Evolutionary conservation across 23 tunicate genomes (phyloP), one percentile per base, ranked within the genome.

Genomic region (Aplidium turbinatum): DNA sequence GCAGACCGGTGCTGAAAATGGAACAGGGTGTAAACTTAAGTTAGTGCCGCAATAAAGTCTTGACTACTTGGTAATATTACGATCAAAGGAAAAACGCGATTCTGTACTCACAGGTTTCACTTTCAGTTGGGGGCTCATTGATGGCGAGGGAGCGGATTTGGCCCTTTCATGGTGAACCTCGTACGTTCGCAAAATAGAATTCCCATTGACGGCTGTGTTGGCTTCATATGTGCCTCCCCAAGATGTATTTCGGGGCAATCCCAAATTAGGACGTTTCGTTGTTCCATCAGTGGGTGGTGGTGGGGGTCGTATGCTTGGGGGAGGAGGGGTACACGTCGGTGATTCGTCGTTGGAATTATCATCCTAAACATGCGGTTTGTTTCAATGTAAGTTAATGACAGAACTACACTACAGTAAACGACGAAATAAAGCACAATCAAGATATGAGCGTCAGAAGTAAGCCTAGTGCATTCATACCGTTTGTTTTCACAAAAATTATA

Each of bases 1-100:
- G 96, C 96, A 1, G 80, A 29, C 39, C 96, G 78, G n/a, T 62
- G 33, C 96, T 88, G 48, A 62, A 32, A 73, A 82, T 33, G 45
- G 21, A 66, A 66, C 13, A 36, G 19, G 13, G 24, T 66, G 70
- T 9, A 42, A 42, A 11, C 13, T 9, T 11, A 42, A 42, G 50
- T 16, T 42, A 42, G 11, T 42, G 16, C 16, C 16, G 11, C 13
- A 9, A 9, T 4, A 60, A 60, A n/a, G 6, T 9, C 48, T 42
- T 42, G 9, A 42, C 48, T 16, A 9, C 9, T 9, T 16, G 16
- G 16, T 42, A 16, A 9, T 9, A 9, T 42, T 9, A 42, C 13
- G 16, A 42, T 9, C 48, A 42, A 9, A 42, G 48, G 9, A 42
- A 9, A 42, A 42, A 19, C 60, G n/a, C 22, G n/a, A n/a, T n/a